Base-by-base conservation (phyloP, 2,113 vertebrate species). In the Turdus rufiventris region DNA sequence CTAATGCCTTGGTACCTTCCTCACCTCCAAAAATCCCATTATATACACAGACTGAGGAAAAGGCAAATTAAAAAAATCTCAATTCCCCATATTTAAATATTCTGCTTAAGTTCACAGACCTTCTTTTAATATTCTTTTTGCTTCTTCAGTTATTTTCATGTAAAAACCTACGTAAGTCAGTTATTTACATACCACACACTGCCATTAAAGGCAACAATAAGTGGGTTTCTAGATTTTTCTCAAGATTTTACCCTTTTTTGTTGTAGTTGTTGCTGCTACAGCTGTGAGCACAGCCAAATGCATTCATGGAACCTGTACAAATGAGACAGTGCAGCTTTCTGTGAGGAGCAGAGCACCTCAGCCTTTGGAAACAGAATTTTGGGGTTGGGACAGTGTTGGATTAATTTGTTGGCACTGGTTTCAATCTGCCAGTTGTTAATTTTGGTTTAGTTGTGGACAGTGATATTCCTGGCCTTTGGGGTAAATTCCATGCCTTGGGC, bases 401-500 rank as follows among this genome's bases (percentile, higher is more conserved):
- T 74, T 34, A 40, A 13, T 88, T 53, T 18, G 2, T 29, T 9
- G 47, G 6, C 12, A 10, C 3, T 1, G 1, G 0, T 81, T 84
- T 84, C 0, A 0, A 38, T 34, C 17, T 58, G 26, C 3, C 14
- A 28, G 2, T 12, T 34, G 12, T 33, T 82, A 48, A 19, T 43
- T 82, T 57, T 88, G 26, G 9, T 36, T 81, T 67, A 50, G 13
- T 18, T 82, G 14, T 63, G 28, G 3, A 58, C 31, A 42, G 4
- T 13, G 21, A 10, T 19, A 28, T 38, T 84, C 34, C 14, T 25
- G 20, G 7, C 6, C 6, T 92, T 63, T 67, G 24, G 21, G 10
- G 8, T 25, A 54, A 54, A 74, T 60, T 42, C 48, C 38, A 38
- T 29, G 25, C 23, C 51, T 34, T 56, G 6, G 36, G 14, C 20